Conservation (phyloP, 2,888 invertebrate genomes). For the Campoplex nolae region DNA sequence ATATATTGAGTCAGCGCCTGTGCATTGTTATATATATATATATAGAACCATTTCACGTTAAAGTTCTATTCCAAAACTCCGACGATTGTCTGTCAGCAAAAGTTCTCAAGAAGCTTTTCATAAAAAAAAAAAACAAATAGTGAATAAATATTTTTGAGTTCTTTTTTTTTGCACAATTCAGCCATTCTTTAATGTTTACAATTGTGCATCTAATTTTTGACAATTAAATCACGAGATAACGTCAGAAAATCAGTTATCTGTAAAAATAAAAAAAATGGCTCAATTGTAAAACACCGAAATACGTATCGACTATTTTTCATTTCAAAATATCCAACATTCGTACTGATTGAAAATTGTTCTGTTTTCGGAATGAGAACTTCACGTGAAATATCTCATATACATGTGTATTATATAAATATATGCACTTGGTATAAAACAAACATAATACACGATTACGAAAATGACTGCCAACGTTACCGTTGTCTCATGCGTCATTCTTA, state of each 20-base stretch:
- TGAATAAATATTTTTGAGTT: not conserved
- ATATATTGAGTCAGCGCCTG: slow-evolving; percentile 30
- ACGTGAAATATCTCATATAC: slow-evolving; percentile 15
- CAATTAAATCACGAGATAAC: not conserved
- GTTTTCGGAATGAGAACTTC: not conserved
- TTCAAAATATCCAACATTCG: not conserved
- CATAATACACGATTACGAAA: slow-evolving; percentile 46
- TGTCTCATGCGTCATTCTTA: slow-evolving; percentile 26
- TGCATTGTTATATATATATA: slow-evolving; percentile 1
- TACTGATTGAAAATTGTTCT: not conserved
- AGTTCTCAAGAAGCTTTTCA: not conserved
- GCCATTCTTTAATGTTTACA: not conserved
- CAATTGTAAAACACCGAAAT: not conserved
- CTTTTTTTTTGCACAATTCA: not conserved
- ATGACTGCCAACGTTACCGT: slow-evolving; percentile 43
- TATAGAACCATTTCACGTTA: not conserved
- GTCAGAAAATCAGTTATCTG: too few relatives aligned
- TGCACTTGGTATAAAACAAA: slow-evolving; percentile 60
- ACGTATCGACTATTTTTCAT: not conserved
- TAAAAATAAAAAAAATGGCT: not conserved
- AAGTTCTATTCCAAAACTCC: not conserved
- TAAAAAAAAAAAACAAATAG: not conserved
- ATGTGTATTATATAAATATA: slow-evolving; percentile 7
- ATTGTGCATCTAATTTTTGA: not conserved
- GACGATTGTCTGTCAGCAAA: not conserved